These are phyloP conservation scores for Drosophila bifasciata DNA, from an alignment of 1,140 invertebrate species.

Conservation along the genomic window DNA sequence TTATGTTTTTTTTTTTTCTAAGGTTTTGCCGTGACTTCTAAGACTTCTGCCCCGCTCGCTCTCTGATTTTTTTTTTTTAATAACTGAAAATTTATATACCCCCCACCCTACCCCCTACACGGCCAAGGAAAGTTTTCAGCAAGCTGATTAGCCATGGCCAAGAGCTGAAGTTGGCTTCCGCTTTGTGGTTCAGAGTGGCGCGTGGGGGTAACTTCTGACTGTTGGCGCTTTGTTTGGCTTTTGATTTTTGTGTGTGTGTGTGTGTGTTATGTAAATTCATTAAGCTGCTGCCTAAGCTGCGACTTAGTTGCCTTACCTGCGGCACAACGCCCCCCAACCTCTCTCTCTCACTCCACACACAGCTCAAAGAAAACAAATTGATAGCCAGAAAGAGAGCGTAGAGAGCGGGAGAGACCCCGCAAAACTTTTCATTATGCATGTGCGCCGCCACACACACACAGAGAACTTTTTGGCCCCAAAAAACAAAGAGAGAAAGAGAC, in stretches of 20 bases:
- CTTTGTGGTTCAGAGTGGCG: conserved; percentile 25
- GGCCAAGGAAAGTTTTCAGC: conserved; percentile 13
- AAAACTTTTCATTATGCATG: conserved; percentile 59
- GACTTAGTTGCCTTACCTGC: conserved; percentile 31
- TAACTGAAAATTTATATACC: conserved; percentile 44
- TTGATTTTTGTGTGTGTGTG: conserved; percentile 35
- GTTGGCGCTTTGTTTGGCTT: conserved; percentile 17
- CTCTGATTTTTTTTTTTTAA: conserved; percentile 35
- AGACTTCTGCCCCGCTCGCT: background rate
- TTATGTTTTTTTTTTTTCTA: conserved; percentile 38
- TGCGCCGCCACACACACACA: too few species aligned
- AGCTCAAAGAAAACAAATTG: conserved; percentile 45
- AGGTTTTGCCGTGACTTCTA: conserved; percentile 10
- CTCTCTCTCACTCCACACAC: background rate
- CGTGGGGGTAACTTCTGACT: background rate
- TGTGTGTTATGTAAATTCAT: conserved; percentile 44
- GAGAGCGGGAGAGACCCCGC: conserved; percentile 14
- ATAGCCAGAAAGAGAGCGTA: conserved; percentile 25
- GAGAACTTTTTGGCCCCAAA: conserved; percentile 37
- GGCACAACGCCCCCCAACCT: background rate
- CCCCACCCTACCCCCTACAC: background rate
- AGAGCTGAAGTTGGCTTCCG: background rate
- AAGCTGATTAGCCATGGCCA: conserved; percentile 20
- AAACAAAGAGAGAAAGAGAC: conserved; percentile 44
- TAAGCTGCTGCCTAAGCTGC: conserved; percentile 41